phyloP scores from a whole-genome alignment of 2,113 vertebrate genomes.

The Zootoca vivipara region DNA sequence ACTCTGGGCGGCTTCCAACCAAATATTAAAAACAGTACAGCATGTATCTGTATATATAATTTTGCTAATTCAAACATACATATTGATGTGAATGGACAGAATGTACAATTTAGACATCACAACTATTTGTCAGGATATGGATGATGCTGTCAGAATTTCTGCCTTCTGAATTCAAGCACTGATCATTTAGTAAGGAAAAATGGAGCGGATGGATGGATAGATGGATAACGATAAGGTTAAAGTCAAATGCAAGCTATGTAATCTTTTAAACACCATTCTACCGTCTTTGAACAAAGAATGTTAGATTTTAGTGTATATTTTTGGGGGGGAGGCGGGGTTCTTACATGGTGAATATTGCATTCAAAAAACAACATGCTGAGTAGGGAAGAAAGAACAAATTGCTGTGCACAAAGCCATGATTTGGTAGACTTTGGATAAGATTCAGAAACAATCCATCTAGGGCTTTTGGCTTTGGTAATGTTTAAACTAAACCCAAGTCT shows the following conservation, averaged over 20 bases:
- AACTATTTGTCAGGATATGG: neutral
- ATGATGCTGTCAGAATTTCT: neutral
- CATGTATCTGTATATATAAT: neutral
- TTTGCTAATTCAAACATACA: too few relatives aligned
- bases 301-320: neutral
- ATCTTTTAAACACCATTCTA: neutral
- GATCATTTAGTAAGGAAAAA: neutral
- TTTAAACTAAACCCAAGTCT: neutral
- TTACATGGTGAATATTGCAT: neutral
- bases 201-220: too few relatives aligned
- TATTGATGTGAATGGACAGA: neutral
- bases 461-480: neutral
- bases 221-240: neutral
- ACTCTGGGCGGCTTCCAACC: too few relatives aligned
- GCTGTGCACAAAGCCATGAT: neutral
- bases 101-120: neutral
- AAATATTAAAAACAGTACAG: too few relatives aligned
- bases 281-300: neutral
- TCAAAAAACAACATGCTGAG: neutral
- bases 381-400: neutral
- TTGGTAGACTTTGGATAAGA: neutral
- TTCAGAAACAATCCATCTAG: neutral
- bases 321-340: too few relatives aligned
- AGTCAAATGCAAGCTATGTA: neutral
- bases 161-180: neutral